Evolutionary conservation across 2,797 vertebrate species (phyloP), one percentile per base, ranked within the genome.

Genomic region (Enteromius thamalakanensis): DNA sequence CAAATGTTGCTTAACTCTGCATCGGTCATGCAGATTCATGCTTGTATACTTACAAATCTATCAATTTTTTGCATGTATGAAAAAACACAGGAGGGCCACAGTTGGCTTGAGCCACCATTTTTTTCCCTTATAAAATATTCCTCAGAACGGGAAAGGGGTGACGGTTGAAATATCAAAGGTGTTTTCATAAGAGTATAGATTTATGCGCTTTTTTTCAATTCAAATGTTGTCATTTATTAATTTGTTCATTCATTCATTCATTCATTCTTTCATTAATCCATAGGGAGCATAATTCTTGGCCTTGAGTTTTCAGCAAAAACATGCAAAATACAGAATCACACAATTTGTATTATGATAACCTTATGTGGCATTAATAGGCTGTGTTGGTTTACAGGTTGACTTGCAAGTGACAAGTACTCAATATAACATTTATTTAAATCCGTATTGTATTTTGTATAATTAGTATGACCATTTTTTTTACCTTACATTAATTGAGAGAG

Each of bases 1-100:
- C 11, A 65, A 79, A 68, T 79, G 68, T 75, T 65, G 69, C 62
- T 65, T 15, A 72, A 68, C 58, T 78, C 58, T 49, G 19, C 53
- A 71, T 62, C 23, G 7, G 14, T 55, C 37, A 78, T 78, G n/a
- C 75, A 71, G 62, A 79, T 51, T 19, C 71, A 51, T 3, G 12
- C 47, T 58, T 62, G 65, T 67, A 64, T 79, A 34, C 42, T 58
- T 34, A 72, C 15, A 74, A 78, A 42, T 84, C 29, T 49, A 42
- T 82, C 34, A 8, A 69, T 81, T 58, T 45, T 68, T 19, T 3
- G 7, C 37, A 55, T 82, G 34, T 51, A 19, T 45, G n/a, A 85
- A 34, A 82, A 82, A 67, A 29, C 45, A 23, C n/a, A 15, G 3
- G 51, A 74, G 4, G 34, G 40, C 26, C 11, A 78, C 12, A 53